Evolutionary conservation across 2,113 vertebrate genomes (phyloP).

Genomic region (Engystomops pustulosus): DNA sequence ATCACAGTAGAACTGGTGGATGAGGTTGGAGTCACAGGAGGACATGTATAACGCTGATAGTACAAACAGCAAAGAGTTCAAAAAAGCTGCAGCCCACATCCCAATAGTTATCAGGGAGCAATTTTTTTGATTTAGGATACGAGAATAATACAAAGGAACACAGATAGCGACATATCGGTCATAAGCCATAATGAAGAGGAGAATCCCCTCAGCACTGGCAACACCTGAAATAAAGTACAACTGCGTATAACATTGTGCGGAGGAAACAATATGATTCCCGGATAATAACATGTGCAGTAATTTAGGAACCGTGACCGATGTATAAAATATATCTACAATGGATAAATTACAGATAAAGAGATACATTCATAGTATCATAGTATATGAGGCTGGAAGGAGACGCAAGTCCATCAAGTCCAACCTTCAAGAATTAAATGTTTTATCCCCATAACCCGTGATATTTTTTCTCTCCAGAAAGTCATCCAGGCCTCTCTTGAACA

Average conservation of each 20-base stretch:
- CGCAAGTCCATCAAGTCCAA: no score
- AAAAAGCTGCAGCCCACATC: neutral
- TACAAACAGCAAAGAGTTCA: neutral
- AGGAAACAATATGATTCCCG: neutral
- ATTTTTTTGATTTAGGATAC: neutral
- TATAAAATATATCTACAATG: no score
- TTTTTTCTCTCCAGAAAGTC: no score
- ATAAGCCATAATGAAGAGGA: constrained; percentile 14
- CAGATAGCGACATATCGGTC: constrained; percentile 39
- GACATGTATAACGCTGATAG: neutral
- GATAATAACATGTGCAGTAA: neutral
- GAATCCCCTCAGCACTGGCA: neutral
- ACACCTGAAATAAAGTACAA: neutral
- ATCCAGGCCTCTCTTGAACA: no score
- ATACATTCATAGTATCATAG: no score
- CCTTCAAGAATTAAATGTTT: no score
- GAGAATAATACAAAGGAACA: neutral
- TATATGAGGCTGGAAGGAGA: no score
- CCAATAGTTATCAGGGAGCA: neutral
- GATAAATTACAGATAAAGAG: no score
- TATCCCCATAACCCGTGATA: no score
- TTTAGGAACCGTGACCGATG: constrained; percentile 20
- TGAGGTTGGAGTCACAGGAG: constrained; percentile 33
- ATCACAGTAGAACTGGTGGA: constrained; percentile 65
- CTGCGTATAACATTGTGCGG: neutral